Conservation (phyloP, 30 jellyfish, hydroid and myxozoan genomes). For the Clytia hemisphaerica region DNA sequence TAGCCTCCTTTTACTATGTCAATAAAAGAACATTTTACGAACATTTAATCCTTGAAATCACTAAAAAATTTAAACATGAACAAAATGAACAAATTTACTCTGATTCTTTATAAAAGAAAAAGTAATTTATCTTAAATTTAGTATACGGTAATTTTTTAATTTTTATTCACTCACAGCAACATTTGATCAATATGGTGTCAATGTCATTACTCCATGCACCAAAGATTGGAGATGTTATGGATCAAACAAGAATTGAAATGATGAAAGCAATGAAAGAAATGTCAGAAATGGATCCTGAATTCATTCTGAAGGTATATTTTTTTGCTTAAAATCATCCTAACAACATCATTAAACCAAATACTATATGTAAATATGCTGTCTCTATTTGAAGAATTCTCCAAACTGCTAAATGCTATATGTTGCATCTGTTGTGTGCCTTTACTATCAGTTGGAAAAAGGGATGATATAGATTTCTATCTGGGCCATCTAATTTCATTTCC, state of each 20-base stretch:
- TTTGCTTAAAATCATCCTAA: no score
- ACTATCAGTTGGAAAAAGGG: neutral
- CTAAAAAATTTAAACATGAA: no score
- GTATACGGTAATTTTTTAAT: no score
- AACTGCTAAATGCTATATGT: neutral
- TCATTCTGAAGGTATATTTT: constrained; percentile 70
- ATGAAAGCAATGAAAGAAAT: constrained; percentile 26
- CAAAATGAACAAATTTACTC: no score
- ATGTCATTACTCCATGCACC: constrained; percentile 56
- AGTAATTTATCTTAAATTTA: no score
- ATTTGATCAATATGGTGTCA: constrained; percentile 51
- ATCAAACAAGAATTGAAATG: constrained; percentile 31
- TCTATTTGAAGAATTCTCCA: no score
- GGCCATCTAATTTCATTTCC: no score
- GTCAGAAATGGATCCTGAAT: constrained; percentile 57
- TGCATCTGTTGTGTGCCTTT: neutral
- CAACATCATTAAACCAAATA: neutral
- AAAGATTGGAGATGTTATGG: constrained; percentile 19
- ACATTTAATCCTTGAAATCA: no score
- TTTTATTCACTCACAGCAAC: no score
- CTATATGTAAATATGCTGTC: neutral
- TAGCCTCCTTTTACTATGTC: no score
- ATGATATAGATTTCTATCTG: neutral
- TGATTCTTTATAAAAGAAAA: no score
- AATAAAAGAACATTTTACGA: no score